A percentile compares a stretch with the other conserved stretches of the same genome.
Evolutionary conservation across 2,113 vertebrate genomes (phyloP).

Genomic region (Desmodus rotundus): DNA sequence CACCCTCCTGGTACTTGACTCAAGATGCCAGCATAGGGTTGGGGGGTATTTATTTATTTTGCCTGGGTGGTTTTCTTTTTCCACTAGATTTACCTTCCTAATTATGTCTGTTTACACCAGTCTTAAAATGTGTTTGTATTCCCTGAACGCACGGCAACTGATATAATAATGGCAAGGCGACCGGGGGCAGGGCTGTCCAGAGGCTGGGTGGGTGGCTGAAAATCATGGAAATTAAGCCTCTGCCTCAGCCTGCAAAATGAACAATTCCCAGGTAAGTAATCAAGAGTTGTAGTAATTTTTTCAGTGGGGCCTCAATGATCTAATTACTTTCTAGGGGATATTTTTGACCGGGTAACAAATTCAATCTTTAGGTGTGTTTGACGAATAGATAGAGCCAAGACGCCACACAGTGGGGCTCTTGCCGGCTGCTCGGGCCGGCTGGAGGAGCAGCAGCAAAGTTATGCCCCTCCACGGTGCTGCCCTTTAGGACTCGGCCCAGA

Average conservation of each 20-base stretch:
- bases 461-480: accelerated
- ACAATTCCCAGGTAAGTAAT: background rate
- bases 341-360: background rate
- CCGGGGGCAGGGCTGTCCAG: background rate
- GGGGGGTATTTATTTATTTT: background rate
- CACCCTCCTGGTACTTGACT: background rate
- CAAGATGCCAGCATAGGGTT: too few relatives aligned
- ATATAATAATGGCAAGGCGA: accelerated
- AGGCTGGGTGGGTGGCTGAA: background rate
- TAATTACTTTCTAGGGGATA: background rate
- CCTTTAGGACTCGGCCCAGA: background rate
- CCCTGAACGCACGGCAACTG: background rate
- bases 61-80: background rate
- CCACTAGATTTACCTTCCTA: background rate
- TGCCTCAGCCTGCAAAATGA: background rate
- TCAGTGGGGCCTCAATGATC: background rate
- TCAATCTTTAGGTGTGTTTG: background rate
- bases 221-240: background rate
- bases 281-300: background rate
- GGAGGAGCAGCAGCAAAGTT: accelerated
- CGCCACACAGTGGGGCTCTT: accelerated
- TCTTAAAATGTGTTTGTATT: background rate
- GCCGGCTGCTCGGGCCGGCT: accelerated
- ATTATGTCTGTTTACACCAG: background rate
- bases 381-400: background rate